Evolutionary conservation across 2,888 invertebrate genomes (phyloP).

Genomic region (Tetragnatha montana): DNA sequence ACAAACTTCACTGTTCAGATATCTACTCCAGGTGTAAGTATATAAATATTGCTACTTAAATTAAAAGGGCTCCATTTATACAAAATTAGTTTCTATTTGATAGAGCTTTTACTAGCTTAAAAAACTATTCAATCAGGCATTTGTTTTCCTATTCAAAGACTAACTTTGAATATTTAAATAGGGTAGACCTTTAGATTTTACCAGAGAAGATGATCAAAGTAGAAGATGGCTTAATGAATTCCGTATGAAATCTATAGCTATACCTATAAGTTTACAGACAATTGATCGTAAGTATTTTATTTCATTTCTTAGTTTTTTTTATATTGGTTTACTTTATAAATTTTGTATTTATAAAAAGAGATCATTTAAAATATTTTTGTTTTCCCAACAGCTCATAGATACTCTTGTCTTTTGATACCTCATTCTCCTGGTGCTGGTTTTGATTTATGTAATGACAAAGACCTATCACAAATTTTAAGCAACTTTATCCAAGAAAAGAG

Average conservation of each 20-base stretch:
- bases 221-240: conserved; percentile 78
- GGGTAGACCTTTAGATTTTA: conserved; percentile 76
- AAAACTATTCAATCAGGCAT: not conserved
- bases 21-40: conserved; percentile 76
- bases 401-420: conserved; percentile 77
- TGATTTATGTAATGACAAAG: conserved; percentile 76
- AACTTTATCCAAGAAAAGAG: conserved; percentile 78
- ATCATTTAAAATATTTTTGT: not conserved
- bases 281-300: conserved; percentile 76
- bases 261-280: conserved; percentile 76
- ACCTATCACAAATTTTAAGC: conserved; percentile 76
- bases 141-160: no score
- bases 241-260: conserved; percentile 76
- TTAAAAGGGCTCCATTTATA: not conserved
- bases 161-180: conserved; percentile 63
- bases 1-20: conserved; percentile 77
- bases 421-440: conserved; percentile 77
- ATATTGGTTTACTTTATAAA: not conserved
- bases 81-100: not conserved
- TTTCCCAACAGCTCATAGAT: conserved; percentile 75
- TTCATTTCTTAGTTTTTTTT: not conserved
- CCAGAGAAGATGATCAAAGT: conserved; percentile 77
- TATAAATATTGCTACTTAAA: not conserved
- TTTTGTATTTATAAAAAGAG: not conserved
- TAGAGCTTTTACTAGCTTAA: not conserved